Conservation (phyloP, 2,888 invertebrate genomes). For the Myopa tessellatipennis region DNA sequence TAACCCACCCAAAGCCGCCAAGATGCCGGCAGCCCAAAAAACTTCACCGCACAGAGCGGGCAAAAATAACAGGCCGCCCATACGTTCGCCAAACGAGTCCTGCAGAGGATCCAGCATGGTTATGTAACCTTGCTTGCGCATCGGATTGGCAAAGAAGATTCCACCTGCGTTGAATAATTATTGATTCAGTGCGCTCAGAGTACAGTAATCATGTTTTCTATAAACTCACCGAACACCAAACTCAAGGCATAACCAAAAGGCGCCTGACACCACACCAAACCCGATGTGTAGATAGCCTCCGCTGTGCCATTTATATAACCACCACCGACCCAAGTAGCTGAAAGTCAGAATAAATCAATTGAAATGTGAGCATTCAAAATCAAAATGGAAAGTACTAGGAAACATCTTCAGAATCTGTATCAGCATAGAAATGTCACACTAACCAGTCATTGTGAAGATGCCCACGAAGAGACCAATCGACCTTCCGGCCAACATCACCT, state of each 20-base stretch:
- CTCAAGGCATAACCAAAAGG: constrained; percentile 99
- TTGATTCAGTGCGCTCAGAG: neutral
- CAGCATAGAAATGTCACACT: constrained; percentile 47
- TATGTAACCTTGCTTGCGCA: constrained; percentile 97
- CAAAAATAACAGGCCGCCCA: constrained; percentile 96
- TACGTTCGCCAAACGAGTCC: constrained; percentile 94
- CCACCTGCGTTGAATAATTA: constrained; percentile 77
- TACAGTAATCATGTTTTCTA: neutral
- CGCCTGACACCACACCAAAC: constrained; percentile 97
- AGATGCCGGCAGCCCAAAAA: constrained; percentile 98
- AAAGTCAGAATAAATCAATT: constrained; percentile 42
- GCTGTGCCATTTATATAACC: constrained; percentile 99
- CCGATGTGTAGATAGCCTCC: constrained; percentile 93
- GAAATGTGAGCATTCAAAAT: neutral
- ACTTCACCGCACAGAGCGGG: constrained; percentile 98
- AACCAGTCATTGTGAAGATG: constrained; percentile 99
- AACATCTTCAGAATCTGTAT: neutral
- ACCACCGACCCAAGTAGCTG: constrained; percentile 99
- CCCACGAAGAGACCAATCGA: constrained; percentile 98
- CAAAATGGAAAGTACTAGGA: no score
- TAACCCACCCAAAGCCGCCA: constrained; percentile 86
- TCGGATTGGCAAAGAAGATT: constrained; percentile 96
- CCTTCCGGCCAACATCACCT: constrained; percentile 98
- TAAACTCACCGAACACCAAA: constrained; percentile 85
- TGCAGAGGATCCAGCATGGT: constrained; percentile 99